A percentile compares a stretch with the other conserved stretches of the same genome.
These are phyloP conservation scores for Periophthalmus magnuspinnatus DNA, from an alignment of 2,797 vertebrate species.

Conservation along the genomic window DNA sequence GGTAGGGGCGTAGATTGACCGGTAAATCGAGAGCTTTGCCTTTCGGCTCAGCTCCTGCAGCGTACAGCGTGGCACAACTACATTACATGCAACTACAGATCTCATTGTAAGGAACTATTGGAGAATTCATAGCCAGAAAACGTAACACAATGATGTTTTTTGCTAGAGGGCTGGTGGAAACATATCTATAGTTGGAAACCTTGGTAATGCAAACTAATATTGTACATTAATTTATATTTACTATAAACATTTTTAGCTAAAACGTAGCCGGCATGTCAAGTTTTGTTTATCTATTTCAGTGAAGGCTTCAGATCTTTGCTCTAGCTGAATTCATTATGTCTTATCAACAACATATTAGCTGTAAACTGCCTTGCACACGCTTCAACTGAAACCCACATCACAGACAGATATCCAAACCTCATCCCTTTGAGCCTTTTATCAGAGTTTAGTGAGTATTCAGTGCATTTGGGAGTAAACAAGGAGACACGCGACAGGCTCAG, in stretches of 20 bases:
- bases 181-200: too few relatives aligned
- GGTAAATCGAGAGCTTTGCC: too few relatives aligned
- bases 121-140: too few relatives aligned
- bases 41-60: too few relatives aligned
- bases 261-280: neutral
- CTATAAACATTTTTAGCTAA: neutral
- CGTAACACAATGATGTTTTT: too few relatives aligned
- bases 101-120: too few relatives aligned
- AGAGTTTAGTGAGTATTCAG: constrained; percentile 11
- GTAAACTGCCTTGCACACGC: neutral
- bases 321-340: neutral
- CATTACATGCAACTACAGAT: neutral
- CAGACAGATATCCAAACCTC: neutral
- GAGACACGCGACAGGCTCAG: constrained; percentile 19
- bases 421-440: neutral
- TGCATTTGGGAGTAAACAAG: constrained; percentile 19
- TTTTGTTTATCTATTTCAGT: neutral
- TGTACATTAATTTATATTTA: neutral
- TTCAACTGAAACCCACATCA: neutral
- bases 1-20: too few relatives aligned
- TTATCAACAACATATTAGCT: neutral
- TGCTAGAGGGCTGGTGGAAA: too few relatives aligned
- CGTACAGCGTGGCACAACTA: too few relatives aligned
- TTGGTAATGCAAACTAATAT: neutral
- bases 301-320: neutral